Evolutionary conservation across 2,797 vertebrate genomes (phyloP).

Genomic region (Balearica regulorum): DNA sequence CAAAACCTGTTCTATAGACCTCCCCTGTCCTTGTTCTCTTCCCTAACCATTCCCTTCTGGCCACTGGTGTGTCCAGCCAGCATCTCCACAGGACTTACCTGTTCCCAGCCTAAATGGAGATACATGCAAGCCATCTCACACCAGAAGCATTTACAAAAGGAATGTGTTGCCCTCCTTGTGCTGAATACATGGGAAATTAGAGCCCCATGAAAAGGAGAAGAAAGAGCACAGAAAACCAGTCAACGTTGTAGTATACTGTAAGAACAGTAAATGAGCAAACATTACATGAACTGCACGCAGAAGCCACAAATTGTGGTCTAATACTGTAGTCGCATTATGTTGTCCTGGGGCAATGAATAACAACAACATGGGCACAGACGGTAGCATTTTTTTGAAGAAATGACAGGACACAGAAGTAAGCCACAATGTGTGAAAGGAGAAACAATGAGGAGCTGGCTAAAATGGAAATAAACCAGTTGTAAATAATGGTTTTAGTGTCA

Average conservation of each 20-base stretch:
- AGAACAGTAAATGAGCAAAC: neutral
- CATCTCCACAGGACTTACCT: neutral
- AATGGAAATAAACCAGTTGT: neutral
- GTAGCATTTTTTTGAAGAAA: neutral
- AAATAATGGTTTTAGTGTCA: neutral
- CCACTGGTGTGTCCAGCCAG: neutral
- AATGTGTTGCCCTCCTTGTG: neutral
- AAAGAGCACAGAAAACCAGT: neutral
- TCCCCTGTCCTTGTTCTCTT: neutral
- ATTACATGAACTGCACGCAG: neutral
- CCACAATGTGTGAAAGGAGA: neutral
- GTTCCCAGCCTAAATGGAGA: neutral
- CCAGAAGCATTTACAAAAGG: neutral
- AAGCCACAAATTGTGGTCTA: neutral
- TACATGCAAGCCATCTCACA: neutral
- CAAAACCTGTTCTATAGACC: neutral
- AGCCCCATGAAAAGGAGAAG: neutral
- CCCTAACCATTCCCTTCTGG: neutral
- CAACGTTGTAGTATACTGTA: neutral
- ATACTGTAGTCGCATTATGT: neutral
- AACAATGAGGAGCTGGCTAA: neutral
- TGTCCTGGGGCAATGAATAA: neutral
- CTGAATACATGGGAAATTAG: neutral
- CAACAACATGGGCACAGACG: neutral
- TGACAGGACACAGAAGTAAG: neutral